A percentile compares a stretch with the other conserved stretches of the same genome.
phyloP scores from a whole-genome alignment of 2,797 vertebrate species.

The Sylvia borin region DNA sequence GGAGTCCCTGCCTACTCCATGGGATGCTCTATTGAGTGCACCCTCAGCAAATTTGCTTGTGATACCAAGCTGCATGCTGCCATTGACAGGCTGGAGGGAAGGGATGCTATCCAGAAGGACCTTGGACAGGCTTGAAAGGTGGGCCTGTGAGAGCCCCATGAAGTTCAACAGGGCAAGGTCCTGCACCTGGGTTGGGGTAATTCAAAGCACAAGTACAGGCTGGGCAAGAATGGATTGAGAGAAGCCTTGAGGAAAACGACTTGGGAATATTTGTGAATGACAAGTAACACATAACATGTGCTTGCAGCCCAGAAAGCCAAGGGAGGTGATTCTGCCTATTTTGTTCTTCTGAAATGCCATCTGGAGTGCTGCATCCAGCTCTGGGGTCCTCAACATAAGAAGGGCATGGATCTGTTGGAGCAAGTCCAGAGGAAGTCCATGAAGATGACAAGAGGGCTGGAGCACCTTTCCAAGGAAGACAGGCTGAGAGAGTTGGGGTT shows the following conservation, averaged over 20 bases:
- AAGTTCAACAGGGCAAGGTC: background rate
- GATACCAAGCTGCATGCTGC: background rate
- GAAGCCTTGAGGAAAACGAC: background rate
- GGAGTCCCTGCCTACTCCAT: background rate
- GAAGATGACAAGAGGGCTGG: background rate
- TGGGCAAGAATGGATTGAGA: background rate
- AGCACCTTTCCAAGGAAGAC: background rate
- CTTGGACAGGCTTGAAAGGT: background rate
- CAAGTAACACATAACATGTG: background rate
- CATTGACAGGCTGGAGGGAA: background rate
- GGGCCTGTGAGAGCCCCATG: accelerated
- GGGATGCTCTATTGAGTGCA: accelerated
- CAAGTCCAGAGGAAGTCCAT: background rate
- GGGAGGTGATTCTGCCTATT: background rate
- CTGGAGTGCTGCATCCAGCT: background rate
- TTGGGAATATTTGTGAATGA: background rate
- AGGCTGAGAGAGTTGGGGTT: background rate
- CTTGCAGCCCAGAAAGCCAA: background rate
- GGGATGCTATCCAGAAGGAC: background rate
- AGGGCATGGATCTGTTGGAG: background rate
- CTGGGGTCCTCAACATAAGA: background rate
- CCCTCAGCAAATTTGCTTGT: background rate
- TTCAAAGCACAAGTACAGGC: background rate
- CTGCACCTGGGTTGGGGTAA: background rate
- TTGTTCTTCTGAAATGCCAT: background rate